Conservation (phyloP, 2,888 invertebrate species). For the Torymus auratus region DNA sequence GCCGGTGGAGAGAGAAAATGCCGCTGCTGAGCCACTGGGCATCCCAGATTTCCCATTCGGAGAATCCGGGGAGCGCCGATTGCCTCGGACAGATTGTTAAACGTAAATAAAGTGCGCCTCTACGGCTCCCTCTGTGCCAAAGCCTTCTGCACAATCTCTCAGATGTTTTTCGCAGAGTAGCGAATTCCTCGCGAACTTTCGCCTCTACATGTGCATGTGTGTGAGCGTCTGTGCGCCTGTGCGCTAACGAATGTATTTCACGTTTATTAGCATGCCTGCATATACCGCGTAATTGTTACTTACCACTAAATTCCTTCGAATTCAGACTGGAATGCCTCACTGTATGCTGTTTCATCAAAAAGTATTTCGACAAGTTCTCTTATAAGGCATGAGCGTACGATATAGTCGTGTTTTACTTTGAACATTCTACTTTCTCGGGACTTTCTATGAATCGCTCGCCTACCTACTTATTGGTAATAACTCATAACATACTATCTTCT, state of each 20-base stretch:
- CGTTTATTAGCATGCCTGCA: conserved; percentile 33
- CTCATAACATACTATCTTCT: background rate
- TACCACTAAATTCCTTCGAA: conserved; percentile 19
- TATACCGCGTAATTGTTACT: conserved; percentile 24
- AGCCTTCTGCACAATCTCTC: background rate
- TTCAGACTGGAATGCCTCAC: background rate
- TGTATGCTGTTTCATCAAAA: conserved; percentile 9
- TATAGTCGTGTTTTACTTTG: conserved; percentile 9
- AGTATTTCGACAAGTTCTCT: conserved; percentile 5
- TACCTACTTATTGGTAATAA: conserved; percentile 29
- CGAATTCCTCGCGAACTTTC: conserved; percentile 32
- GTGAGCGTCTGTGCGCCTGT: background rate
- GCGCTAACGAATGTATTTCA: conserved; percentile 27
- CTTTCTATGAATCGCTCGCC: conserved; percentile 47
- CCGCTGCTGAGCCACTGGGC: conserved; percentile 29
- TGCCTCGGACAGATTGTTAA: conserved; percentile 47
- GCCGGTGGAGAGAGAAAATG: conserved; percentile 3
- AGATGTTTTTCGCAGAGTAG: conserved; percentile 10
- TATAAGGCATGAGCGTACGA: background rate
- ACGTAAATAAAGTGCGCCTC: conserved; percentile 36
- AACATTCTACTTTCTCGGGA: conserved; percentile 36
- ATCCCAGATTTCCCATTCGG: conserved; percentile 43
- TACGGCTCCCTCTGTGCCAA: background rate
- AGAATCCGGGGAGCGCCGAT: conserved; percentile 28
- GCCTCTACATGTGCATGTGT: background rate